Conservation (phyloP, 2,113 vertebrate species). For the Saguinus imperator region DNA sequence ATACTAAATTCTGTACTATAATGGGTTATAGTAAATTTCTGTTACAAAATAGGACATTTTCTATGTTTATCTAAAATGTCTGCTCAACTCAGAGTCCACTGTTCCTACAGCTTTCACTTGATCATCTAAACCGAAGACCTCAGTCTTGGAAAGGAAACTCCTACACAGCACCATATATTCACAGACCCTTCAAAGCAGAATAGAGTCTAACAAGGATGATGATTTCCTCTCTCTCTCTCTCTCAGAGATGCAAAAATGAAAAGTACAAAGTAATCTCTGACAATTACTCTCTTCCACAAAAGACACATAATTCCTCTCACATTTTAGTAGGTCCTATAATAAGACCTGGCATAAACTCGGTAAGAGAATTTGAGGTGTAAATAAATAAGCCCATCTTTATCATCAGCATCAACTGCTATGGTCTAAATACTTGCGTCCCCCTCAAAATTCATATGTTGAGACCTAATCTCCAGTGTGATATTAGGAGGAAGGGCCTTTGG, state of each 20-base stretch:
- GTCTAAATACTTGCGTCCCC: not conserved
- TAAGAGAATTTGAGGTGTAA: not conserved
- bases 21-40: not conserved
- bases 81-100: not conserved
- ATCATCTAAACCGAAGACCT: not conserved
- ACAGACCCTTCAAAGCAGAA: not conserved
- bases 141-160: not conserved
- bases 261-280: not conserved
- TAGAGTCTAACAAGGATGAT: not conserved
- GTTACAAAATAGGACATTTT: not conserved
- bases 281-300: not conserved
- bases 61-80: not conserved
- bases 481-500: not conserved
- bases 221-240: not conserved
- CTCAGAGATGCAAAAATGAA: not conserved
- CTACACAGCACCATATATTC: not conserved
- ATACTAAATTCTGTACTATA: not conserved
- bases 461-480: not conserved
- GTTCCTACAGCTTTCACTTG: not conserved
- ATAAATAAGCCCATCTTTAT: not conserved
- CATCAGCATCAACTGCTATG: not conserved
- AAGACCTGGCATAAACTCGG: not conserved
- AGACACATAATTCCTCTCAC: not conserved
- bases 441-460: not conserved
- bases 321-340: not conserved